phyloP scores from a whole-genome alignment of 2,888 invertebrate genomes.

The Lithophane socia region DNA sequence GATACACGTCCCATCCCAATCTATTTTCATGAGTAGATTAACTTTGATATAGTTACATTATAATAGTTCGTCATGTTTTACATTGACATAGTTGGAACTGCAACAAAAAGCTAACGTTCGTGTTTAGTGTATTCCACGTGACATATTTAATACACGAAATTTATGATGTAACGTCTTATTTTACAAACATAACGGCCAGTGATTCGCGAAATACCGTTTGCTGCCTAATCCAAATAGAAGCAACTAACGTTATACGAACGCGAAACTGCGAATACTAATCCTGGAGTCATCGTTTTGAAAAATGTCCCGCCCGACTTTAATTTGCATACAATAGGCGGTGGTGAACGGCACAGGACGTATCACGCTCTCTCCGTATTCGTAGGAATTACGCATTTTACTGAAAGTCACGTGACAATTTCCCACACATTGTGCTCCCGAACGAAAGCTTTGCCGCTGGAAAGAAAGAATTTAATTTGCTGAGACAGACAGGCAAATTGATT shows the following conservation, averaged over 20 bases:
- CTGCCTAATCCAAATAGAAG: constrained; percentile 53
- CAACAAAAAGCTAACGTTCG: constrained; percentile 17
- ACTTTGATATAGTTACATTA: constrained; percentile 56
- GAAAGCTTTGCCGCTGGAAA: constrained; percentile 69
- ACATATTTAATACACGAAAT: constrained; percentile 8
- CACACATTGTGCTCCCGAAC: constrained; percentile 73
- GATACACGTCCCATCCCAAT: constrained; percentile 66
- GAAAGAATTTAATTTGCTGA: constrained; percentile 76
- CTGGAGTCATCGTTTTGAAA: constrained; percentile 74
- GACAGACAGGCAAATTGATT: constrained; percentile 66
- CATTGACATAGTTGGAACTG: constrained; percentile 29
- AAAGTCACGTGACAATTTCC: constrained; percentile 82
- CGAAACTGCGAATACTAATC: constrained; percentile 63
- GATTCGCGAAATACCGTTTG: constrained; percentile 50
- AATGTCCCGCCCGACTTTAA: constrained; percentile 78
- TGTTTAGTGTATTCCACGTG: constrained; percentile 4
- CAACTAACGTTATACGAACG: constrained; percentile 56
- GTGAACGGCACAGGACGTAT: constrained; percentile 78
- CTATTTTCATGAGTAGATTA: constrained; percentile 61
- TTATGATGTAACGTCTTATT: constrained; percentile 29
- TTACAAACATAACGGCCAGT: constrained; percentile 18
- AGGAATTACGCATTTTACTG: constrained; percentile 74
- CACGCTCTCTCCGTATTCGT: constrained; percentile 68
- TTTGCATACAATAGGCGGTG: constrained; percentile 89
- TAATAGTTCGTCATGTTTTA: constrained; percentile 16